Percentiles rank a stretch among this genome's conserved stretches.
phyloP scores from a whole-genome alignment of 2,797 vertebrate genomes.

The Oophaga sylvatica region DNA sequence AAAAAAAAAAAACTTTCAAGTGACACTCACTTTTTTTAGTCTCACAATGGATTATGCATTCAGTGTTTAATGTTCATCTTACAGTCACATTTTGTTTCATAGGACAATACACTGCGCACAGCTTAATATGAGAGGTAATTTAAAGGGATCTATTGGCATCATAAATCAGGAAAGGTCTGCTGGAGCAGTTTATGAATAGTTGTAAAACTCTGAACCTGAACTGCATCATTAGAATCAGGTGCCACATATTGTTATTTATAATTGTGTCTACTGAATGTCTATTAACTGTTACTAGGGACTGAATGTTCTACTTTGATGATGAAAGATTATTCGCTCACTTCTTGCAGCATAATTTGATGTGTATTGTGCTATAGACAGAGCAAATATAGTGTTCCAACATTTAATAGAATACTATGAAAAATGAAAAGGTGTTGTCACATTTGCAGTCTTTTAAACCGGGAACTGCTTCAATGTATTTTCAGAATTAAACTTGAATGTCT shows the following conservation, averaged over 20 bases:
- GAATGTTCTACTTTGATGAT: constrained; percentile 37
- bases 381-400: constrained; percentile 25
- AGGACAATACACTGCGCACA: constrained; percentile 66
- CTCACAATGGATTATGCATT: constrained; percentile 68
- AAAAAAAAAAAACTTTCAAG: constrained; percentile 44
- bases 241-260: constrained; percentile 72
- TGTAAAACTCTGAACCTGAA: constrained; percentile 75
- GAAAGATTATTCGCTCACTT: constrained; percentile 17
- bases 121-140: constrained; percentile 76
- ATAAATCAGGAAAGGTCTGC: constrained; percentile 76
- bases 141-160: constrained; percentile 72
- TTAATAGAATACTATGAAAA: constrained; percentile 19
- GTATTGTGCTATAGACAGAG: constrained; percentile 18
- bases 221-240: constrained; percentile 71
- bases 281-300: constrained; percentile 38
- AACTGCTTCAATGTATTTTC: not conserved
- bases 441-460: not conserved
- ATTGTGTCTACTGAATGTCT: constrained; percentile 63
- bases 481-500: not conserved
- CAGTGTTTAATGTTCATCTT: constrained; percentile 67
- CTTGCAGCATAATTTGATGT: constrained; percentile 23
- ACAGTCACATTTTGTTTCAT: constrained; percentile 71
- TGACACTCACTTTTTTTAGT: constrained; percentile 69
- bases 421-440: constrained; percentile 11
- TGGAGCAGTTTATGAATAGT: constrained; percentile 75